These are phyloP conservation scores for Eulemur rubriventer DNA, from an alignment of 2,797 vertebrate species.

Conservation along the genomic window DNA sequence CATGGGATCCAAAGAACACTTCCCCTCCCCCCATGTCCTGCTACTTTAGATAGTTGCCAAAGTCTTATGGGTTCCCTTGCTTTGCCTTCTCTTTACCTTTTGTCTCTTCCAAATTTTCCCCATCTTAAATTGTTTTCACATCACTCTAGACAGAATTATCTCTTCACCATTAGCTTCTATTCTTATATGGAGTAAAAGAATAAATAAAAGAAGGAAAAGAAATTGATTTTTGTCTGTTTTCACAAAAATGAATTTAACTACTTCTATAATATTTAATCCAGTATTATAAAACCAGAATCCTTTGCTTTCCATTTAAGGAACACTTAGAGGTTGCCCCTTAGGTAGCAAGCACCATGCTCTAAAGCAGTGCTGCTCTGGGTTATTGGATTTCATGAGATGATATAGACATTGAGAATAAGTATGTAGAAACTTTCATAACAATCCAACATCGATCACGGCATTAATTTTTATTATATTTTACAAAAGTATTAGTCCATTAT, in stretches of 20 bases:
- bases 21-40: not conserved
- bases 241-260: not conserved
- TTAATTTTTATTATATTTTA: not conserved
- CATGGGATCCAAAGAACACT: not conserved
- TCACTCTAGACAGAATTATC: not conserved
- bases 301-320: conserved; percentile 1
- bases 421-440: not conserved
- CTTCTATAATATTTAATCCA: not conserved
- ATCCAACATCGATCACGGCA: not conserved
- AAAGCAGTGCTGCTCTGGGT: not conserved
- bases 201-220: not conserved
- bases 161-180: not conserved
- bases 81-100: not conserved
- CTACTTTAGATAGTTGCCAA: not conserved
- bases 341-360: not conserved
- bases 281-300: not conserved
- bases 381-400: not conserved
- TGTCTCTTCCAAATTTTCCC: not conserved
- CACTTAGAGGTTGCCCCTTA: not conserved
- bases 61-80: not conserved
- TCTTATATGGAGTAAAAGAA: not conserved
- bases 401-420: not conserved
- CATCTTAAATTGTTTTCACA: not conserved
- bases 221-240: not conserved
- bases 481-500: not conserved